Conservation (phyloP, 2,113 vertebrate genomes). For the Amia ocellicauda region DNA sequence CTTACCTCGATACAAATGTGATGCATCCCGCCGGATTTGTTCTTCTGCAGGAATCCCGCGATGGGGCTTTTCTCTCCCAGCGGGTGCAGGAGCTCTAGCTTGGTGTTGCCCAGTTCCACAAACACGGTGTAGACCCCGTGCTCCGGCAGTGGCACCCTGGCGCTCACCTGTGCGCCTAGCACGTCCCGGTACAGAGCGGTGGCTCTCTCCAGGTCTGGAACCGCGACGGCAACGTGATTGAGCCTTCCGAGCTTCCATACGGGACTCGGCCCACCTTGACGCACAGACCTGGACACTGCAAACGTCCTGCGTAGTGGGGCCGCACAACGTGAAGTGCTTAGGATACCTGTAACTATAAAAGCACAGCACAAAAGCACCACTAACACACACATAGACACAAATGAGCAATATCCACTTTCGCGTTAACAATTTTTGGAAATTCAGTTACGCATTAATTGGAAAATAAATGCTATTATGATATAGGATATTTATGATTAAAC, state of each 20-base stretch:
- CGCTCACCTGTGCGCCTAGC: conserved; percentile 82
- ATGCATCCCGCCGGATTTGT: conserved; percentile 90
- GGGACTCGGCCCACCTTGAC: conserved; percentile 44
- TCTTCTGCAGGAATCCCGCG: conserved; percentile 84
- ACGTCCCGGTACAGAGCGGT: conserved; percentile 77
- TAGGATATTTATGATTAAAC: too few species aligned
- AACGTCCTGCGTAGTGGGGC: conserved; percentile 29
- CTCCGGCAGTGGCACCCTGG: conserved; percentile 75
- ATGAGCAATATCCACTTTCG: background rate
- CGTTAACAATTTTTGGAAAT: too few species aligned
- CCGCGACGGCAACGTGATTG: conserved; percentile 90
- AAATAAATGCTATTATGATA: too few species aligned
- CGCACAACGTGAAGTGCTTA: conserved; percentile 44
- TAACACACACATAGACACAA: too few species aligned
- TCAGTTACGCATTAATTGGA: too few species aligned
- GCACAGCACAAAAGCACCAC: too few species aligned
- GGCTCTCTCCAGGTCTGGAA: conserved; percentile 85
- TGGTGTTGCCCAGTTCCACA: conserved; percentile 91
- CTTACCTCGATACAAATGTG: conserved; percentile 96
- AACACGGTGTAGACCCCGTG: conserved; percentile 92
- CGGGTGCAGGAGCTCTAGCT: conserved; percentile 91
- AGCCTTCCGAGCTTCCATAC: conserved; percentile 87
- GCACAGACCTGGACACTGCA: conserved; percentile 37
- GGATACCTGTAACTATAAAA: conserved; percentile 58
- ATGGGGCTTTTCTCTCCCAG: conserved; percentile 87